These are phyloP conservation scores for Sitta carolinensis DNA, from an alignment of 2,797 vertebrate genomes.

Conservation along the genomic window DNA sequence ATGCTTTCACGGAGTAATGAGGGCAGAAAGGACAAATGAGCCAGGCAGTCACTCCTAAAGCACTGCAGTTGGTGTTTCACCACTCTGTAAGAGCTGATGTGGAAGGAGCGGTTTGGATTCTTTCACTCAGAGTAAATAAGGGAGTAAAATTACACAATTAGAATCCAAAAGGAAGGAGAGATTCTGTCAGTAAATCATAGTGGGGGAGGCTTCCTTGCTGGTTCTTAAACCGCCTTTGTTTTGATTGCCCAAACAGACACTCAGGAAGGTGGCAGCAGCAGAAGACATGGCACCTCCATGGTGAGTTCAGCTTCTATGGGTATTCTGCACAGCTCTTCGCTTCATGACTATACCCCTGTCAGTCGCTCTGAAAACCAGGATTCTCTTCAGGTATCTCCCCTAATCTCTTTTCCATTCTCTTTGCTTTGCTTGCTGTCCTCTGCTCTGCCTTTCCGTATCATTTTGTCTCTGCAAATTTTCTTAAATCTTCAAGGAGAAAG, in stretches of 20 bases:
- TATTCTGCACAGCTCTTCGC: conserved; percentile 79
- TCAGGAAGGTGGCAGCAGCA: conserved; percentile 83
- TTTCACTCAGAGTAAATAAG: background rate
- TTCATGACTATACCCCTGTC: conserved; percentile 77
- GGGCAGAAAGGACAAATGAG: background rate
- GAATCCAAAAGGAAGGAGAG: background rate
- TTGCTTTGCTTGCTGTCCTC: conserved; percentile 42
- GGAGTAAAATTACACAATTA: background rate
- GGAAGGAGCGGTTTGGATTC: background rate
- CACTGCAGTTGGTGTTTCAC: background rate
- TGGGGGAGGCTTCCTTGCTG: background rate
- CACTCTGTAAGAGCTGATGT: background rate
- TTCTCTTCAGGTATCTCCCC: conserved; percentile 78
- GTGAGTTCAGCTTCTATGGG: conserved; percentile 84
- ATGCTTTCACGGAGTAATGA: background rate
- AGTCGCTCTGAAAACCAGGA: conserved; percentile 82
- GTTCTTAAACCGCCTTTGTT: background rate
- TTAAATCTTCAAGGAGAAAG: conserved; percentile 5
- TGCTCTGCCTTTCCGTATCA: conserved; percentile 14
- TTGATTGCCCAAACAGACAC: conserved; percentile 77
- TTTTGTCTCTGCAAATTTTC: conserved; percentile 16
- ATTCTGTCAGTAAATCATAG: background rate
- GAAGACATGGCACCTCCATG: conserved; percentile 85
- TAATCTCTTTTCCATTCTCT: conserved; percentile 40
- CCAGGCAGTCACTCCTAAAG: background rate